Conservation (phyloP, 1,140 invertebrate genomes). For the Drosophila punjabiensis region DNA sequence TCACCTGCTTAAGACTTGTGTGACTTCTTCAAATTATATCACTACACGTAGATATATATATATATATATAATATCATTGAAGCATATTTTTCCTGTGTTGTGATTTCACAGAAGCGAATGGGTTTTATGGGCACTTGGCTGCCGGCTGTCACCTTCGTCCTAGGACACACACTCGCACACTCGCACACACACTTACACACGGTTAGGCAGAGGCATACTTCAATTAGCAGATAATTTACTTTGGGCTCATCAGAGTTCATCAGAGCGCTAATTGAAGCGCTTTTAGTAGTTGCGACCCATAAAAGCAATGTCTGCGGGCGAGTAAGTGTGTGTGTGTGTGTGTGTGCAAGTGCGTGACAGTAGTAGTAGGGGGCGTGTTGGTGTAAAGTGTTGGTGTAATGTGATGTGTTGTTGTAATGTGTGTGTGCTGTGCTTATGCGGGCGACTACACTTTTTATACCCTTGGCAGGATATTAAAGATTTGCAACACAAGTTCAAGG, state of each 20-base stretch:
- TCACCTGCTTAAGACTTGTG: slow-evolving; percentile 1
- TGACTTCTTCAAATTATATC: slow-evolving; percentile 28
- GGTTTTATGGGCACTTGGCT: slow-evolving; percentile 52
- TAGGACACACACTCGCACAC: not conserved
- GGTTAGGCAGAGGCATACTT: slow-evolving; percentile 58
- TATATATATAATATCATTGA: slow-evolving; percentile 50
- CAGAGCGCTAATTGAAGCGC: slow-evolving; percentile 76
- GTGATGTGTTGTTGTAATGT: not conserved
- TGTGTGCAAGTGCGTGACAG: slow-evolving; percentile 9
- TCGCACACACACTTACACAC: not conserved
- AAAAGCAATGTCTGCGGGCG: slow-evolving; percentile 58
- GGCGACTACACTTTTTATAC: slow-evolving; percentile 15
- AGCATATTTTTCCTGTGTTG: slow-evolving; percentile 51
- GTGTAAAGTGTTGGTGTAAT: not conserved
- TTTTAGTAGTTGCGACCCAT: slow-evolving; percentile 69
- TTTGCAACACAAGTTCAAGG: not conserved
- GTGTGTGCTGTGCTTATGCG: slow-evolving; percentile 2
- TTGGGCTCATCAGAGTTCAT: slow-evolving; percentile 77
- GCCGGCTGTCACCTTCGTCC: slow-evolving; percentile 20
- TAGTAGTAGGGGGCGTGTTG: not conserved
- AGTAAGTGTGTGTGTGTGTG: no score
- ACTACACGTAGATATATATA: slow-evolving; percentile 12
- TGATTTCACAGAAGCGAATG: slow-evolving; percentile 40
- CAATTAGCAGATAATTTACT: slow-evolving; percentile 82
- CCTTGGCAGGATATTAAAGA: not conserved